phyloP scores from a whole-genome alignment of 1,140 invertebrate genomes.

The Hylaeus anthracinus region DNA sequence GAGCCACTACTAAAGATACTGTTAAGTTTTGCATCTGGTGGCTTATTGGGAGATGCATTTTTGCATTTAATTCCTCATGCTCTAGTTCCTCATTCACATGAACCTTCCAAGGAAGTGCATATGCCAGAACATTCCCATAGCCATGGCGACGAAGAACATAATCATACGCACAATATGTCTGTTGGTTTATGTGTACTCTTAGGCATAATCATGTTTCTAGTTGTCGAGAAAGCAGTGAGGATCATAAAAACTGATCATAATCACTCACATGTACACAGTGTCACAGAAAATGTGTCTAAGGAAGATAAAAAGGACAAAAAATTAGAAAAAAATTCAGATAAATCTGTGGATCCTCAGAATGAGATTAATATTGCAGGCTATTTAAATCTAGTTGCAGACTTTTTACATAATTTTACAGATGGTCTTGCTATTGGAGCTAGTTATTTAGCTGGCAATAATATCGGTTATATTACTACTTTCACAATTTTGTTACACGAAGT shows the following conservation, averaged over 20 bases:
- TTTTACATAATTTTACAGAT: slow-evolving; percentile 98
- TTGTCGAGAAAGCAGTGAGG: slow-evolving; percentile 96
- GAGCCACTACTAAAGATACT: slow-evolving; percentile 93
- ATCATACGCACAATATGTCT: slow-evolving; percentile 87
- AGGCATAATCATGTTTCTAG: slow-evolving; percentile 95
- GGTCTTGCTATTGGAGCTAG: slow-evolving; percentile 98
- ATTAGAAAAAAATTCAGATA: slow-evolving; percentile 55
- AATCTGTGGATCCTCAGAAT: slow-evolving; percentile 59
- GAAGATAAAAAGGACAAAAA: slow-evolving; percentile 65
- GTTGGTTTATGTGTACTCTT: slow-evolving; percentile 94
- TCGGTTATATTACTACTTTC: slow-evolving; percentile 93
- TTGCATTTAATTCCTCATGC: slow-evolving; percentile 98
- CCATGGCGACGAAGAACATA: slow-evolving; percentile 79
- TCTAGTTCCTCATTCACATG: slow-evolving; percentile 84
- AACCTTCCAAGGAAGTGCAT: slow-evolving; percentile 82
- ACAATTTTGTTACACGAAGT: slow-evolving; percentile 98
- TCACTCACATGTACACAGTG: slow-evolving; percentile 79
- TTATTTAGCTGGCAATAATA: slow-evolving; percentile 92
- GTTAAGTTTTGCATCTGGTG: slow-evolving; percentile 96
- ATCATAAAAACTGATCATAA: slow-evolving; percentile 91
- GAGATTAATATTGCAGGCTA: slow-evolving; percentile 96
- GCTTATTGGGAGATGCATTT: slow-evolving; percentile 97
- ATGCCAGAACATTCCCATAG: slow-evolving; percentile 80
- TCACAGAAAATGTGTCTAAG: slow-evolving; percentile 66
- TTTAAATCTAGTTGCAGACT: slow-evolving; percentile 96